Base-by-base conservation (phyloP, 2,797 vertebrate species). In the Taenioides sp. region DNA sequence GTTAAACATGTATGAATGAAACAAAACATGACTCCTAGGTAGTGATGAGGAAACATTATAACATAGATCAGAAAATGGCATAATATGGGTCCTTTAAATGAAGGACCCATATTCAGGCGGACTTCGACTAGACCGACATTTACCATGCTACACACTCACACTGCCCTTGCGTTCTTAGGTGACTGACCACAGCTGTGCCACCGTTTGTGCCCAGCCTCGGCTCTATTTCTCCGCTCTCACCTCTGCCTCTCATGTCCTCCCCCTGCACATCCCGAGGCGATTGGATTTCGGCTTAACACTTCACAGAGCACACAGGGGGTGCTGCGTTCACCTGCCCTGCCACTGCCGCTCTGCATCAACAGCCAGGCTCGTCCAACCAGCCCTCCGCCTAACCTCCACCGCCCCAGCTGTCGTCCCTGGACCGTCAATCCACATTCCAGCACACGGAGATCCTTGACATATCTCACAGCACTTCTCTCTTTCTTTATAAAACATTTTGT, bases 291-390 rank as follows among this genome's bases (percentile, higher is more conserved):
- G 87, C 65, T 83, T 86, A 87, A 88, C 81, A 86, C 84, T 86
- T 78, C 84, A 79, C 71, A 68, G 77, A 86, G 80, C 88, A 80
- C 88, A 80, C 67, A 77, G 73, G 58, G 55, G 82, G 70, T 49
- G 52, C 81, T 52, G 52, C 80, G 65, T 76, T 87, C 86, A 84
- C 87, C 86, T 90, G 80, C 76, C 40, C 81, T 71, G 84, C 78
- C 79, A 77, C 83, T 71, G 84, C 62, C 75, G 84, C 74, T 76
- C 72, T 71, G 82, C 83, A 79, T 91, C 87, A 86, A 61, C 83
- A 78, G 77, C 74, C 55, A 70, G 64, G 61, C 79, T 72, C 74
- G 83, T 80, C 83, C 71, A 71, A 63, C 10, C 23, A 81, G 76
- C 77, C 80, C 73, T 55, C 74, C 23, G 59, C 71, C 70, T 86